Evolutionary conservation across 2,888 invertebrate genomes (phyloP), one percentile per base, ranked within the genome.

Genomic region (Zelleria hepariella): DNA sequence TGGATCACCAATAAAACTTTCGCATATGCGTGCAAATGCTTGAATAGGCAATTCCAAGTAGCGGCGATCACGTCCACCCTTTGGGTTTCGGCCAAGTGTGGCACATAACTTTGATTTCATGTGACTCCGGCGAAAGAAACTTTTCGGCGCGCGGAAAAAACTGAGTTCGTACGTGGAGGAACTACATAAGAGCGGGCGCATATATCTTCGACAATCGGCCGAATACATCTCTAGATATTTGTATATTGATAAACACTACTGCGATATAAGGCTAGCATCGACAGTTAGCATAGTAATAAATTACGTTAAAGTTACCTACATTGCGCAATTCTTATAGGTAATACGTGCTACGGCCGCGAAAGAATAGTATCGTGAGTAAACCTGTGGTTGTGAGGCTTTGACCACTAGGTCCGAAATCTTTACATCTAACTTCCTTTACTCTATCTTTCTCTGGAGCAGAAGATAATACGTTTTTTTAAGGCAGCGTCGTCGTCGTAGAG

Each of bases 31-130:
- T 68, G 63, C 68, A 65, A 73, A 71, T 68, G 70, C 75, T 78
- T 81, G 85, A 82, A 83, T 79, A 82, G 82, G 79, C 82, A 81
- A 81, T 82, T 75, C 69, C 65, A 65, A 75, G 72, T 73, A 77
- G 80, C 81, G n/a, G 80, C 77, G n/a, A 51, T 79, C 84, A 85
- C 84, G 82, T 80, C 64, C 64, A 61, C 70, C 74, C 74, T 73
- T 77, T 80, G 82, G 82, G 78, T 65, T 67, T 67, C 68, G 68
- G 77, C 80, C 80, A 82, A 79, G 70, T 69, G 65, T 69, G 65
- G 66, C 63, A 63, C 66, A 72, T 77, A 79, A 58, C 71, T 77
- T 73, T 69, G 67, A 70, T 77, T 74, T 68, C 65, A 70, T 69
- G 65, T 62, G 66, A 67, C 68, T 63, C 62, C 25, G 25, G 59